Base-by-base conservation (phyloP, 1,140 invertebrate species). In the Papilio xuthus region DNA sequence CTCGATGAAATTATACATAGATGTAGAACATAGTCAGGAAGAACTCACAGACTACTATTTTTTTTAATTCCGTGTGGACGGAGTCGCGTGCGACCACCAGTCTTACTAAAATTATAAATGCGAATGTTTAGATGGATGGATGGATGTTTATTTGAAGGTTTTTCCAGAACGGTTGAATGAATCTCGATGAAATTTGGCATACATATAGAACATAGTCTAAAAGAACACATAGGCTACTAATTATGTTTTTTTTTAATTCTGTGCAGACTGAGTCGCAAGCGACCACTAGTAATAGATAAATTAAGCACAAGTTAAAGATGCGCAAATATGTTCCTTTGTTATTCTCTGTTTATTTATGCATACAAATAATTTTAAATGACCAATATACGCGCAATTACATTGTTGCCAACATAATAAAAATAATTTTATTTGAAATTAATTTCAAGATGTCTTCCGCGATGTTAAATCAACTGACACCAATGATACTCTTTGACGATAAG, bases 341-440 rank as follows among this genome's bases (percentile, higher is more conserved):
- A 15, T 12, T 23, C 8, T 23, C 8, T 63, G 23, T 63, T 63
- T 28, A 13, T 26, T 63, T 28, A 28, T 9, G 10, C 9, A 13
- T 60, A n/a, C n/a, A 28, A 26, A 28, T 28, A 28, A 63, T 23
- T 63, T 63, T 28, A 28, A 63, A 63, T 63, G 26, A 28, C 23
- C 26, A 28, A 60, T 7, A 23, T 28, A 63, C 10, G 26, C 12
- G 60, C 26, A 63, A 63, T 63, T 63, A 63, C 23, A 63, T 63
- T 63, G 60, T 63, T 15, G 60, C 23, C 60, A 63, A 63, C 23
- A 63, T 63, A 63, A 63, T 63, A 63, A 63, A 63, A 63, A 63
- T 63, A 63, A 63, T 63, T 10, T 63, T 37, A 78, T 78, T 78
- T 69, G 60, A 78, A 70, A 63, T 63, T 63, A 63, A 63, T 63